Conservation (phyloP, 2,797 vertebrate genomes). For the Carapus acus region DNA sequence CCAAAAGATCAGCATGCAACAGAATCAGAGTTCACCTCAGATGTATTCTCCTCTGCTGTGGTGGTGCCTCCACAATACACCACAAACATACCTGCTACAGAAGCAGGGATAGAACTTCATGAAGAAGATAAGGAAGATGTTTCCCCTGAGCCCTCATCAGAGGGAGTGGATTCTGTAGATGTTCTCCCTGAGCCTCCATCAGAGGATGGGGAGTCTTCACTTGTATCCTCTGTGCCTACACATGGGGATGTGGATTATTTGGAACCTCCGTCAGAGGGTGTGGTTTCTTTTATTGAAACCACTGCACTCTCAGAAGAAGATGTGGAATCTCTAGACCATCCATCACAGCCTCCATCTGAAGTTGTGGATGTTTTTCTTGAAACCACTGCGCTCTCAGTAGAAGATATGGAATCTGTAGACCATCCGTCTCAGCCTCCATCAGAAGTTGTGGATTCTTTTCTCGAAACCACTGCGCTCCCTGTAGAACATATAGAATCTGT, state of each 20-base stretch:
- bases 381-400: no score
- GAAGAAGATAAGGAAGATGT: neutral
- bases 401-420: no score
- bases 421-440: neutral
- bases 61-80: slow-evolving; percentile 23
- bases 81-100: slow-evolving; percentile 2
- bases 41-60: slow-evolving; percentile 13
- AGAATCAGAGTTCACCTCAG: slow-evolving; percentile 12
- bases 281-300: neutral
- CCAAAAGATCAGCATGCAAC: slow-evolving; percentile 7
- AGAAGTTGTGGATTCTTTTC: neutral
- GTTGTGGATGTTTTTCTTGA: no score
- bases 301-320: neutral
- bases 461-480: no score
- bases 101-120: slow-evolving; percentile 1
- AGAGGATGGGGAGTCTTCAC: neutral
- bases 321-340: no score
- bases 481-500: no score
- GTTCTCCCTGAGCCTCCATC: slow-evolving; percentile 1
- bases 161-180: neutral
- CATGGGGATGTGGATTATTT: no score
- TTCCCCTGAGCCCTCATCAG: neutral
- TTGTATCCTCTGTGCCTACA: slow-evolving; percentile 4
- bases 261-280: slow-evolving; percentile 1
- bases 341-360: no score